Evolutionary conservation across 2,797 vertebrate species (phyloP).

Genomic region (Chloroceryle inda): DNA sequence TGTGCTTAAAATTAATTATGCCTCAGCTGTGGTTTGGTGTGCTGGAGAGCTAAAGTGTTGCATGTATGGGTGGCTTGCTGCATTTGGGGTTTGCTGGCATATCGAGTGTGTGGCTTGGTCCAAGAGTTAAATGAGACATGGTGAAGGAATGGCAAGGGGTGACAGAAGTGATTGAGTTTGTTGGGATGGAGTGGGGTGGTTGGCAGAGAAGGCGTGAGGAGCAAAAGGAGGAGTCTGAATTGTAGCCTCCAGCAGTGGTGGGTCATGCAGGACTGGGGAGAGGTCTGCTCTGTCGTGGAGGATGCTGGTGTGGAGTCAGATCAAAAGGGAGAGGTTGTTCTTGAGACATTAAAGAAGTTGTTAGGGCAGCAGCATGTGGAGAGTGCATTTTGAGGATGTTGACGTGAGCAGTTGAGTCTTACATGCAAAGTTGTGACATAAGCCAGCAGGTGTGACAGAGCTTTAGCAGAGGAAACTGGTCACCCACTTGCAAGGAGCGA

Average conservation of each 20-base stretch:
- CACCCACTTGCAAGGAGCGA: background rate
- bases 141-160: rapidly evolving
- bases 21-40: background rate
- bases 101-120: background rate
- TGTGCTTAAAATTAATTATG: background rate
- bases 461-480: background rate
- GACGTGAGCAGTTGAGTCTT: background rate
- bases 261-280: background rate
- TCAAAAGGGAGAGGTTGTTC: background rate
- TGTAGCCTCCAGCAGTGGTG: background rate
- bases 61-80: rapidly evolving
- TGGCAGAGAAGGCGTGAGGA: background rate
- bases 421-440: background rate
- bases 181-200: background rate
- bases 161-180: background rate
- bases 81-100: background rate
- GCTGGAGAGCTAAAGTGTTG: background rate
- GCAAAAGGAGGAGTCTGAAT: background rate
- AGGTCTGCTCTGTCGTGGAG: rapidly evolving
- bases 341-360: background rate
- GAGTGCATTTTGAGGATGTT: background rate
- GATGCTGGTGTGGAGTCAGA: background rate
- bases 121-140: rapidly evolving
- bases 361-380: background rate
- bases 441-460: background rate